These are phyloP conservation scores for Sebastes dallii DNA, from an alignment of 2,797 vertebrate species.

Conservation along the genomic window DNA sequence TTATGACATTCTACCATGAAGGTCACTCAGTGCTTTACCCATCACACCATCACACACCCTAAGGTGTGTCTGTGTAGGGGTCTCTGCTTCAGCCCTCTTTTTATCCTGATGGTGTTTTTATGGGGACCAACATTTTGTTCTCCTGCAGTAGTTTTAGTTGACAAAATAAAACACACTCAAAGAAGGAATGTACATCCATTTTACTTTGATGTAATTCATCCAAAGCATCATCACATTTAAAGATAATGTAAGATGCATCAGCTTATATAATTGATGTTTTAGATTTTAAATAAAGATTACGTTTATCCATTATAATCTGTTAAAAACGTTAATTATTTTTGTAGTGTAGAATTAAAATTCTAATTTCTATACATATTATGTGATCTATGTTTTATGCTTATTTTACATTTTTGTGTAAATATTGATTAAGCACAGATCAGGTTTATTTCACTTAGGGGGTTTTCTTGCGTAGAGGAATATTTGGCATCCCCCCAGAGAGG, in stretches of 20 bases:
- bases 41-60: not conserved
- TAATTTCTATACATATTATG: not conserved
- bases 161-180: not conserved
- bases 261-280: not conserved
- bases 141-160: not conserved
- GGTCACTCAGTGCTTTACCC: not conserved
- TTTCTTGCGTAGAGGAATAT: no score
- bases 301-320: not conserved
- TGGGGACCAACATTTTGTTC: not conserved
- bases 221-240: not conserved
- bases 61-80: not conserved
- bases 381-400: not conserved
- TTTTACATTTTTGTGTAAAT: not conserved
- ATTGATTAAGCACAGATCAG: not conserved
- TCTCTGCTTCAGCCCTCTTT: not conserved
- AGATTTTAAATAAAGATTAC: not conserved
- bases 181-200: not conserved
- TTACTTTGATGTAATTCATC: not conserved
- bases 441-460: not conserved
- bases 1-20: slow-evolving; percentile 20
- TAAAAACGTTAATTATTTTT: not conserved
- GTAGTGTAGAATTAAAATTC: not conserved
- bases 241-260: not conserved
- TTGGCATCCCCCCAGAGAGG: no score
- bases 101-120: not conserved